Percentiles rank a stretch among this genome's conserved stretches.
These are phyloP conservation scores for Montipora foliosa DNA, from an alignment of 64 coral and sea anemone genomes.

Conservation along the genomic window DNA sequence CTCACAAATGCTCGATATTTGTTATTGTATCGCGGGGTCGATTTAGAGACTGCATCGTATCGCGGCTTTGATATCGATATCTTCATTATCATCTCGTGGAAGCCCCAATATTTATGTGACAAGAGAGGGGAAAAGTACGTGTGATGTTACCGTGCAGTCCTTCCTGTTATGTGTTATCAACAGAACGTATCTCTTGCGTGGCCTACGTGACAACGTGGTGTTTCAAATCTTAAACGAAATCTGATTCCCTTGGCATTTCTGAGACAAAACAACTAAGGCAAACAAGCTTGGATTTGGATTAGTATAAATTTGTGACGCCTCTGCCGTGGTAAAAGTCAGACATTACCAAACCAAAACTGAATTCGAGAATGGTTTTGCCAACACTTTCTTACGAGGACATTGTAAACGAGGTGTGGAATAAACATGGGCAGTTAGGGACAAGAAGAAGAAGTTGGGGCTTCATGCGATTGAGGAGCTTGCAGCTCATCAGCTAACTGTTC, in stretches of 20 bases:
- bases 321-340: not conserved
- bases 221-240: not conserved
- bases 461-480: constrained; percentile 26
- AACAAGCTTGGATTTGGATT: not conserved
- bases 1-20: no score
- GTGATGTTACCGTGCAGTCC: not conserved
- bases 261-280: not conserved
- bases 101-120: not conserved
- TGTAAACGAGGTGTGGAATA: not conserved
- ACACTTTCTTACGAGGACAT: not conserved
- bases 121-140: not conserved
- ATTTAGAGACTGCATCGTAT: no score
- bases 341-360: not conserved
- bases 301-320: not conserved
- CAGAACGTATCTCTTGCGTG: no score
- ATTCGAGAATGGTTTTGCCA: not conserved
- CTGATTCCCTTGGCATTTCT: not conserved
- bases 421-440: not conserved
- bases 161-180: not conserved
- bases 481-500: constrained; percentile 18
- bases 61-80: no score
- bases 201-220: not conserved
- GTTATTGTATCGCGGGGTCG: no score
- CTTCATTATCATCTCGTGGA: no score
- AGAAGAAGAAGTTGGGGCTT: not conserved